Conservation (phyloP, 2,888 invertebrate genomes). For the Drosophila falleni region DNA sequence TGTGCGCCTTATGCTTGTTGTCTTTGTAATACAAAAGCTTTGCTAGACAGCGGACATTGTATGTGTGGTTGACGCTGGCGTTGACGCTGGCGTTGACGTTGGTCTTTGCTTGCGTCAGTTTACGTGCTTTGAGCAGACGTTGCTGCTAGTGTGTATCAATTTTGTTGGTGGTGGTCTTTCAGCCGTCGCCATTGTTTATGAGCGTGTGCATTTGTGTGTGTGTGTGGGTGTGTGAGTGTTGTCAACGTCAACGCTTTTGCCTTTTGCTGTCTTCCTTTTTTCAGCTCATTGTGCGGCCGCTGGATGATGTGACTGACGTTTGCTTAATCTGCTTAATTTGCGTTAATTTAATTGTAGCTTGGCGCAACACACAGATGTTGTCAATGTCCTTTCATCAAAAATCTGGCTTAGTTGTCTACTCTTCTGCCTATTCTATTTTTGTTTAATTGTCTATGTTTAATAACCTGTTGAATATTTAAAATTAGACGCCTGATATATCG, state of each 20-base stretch:
- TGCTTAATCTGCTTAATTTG: slow-evolving; percentile 76
- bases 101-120: slow-evolving; percentile 48
- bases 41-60: slow-evolving; percentile 55
- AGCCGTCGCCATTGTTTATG: slow-evolving; percentile 60
- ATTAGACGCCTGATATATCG: too few relatives aligned
- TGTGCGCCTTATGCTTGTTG: neutral
- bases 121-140: slow-evolving; percentile 21
- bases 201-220: slow-evolving; percentile 8
- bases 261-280: slow-evolving; percentile 48
- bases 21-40: slow-evolving; percentile 43
- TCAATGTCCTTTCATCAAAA: slow-evolving; percentile 44
- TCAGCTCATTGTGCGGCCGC: slow-evolving; percentile 48
- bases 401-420: slow-evolving; percentile 2
- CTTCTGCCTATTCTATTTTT: neutral
- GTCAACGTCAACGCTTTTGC: slow-evolving; percentile 67
- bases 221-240: slow-evolving; percentile 15
- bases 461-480: slow-evolving; percentile 69
- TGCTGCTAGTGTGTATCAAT: slow-evolving; percentile 62
- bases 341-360: slow-evolving; percentile 69
- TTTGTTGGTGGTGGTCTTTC: slow-evolving; percentile 58
- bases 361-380: slow-evolving; percentile 40
- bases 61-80: slow-evolving; percentile 12
- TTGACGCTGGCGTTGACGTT: slow-evolving; percentile 15
- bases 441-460: slow-evolving; percentile 18
- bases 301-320: slow-evolving; percentile 60